A percentile compares a stretch with the other conserved stretches of the same genome.
Conservation (phyloP, 2,797 vertebrate genomes). For the Xenops minutus region DNA sequence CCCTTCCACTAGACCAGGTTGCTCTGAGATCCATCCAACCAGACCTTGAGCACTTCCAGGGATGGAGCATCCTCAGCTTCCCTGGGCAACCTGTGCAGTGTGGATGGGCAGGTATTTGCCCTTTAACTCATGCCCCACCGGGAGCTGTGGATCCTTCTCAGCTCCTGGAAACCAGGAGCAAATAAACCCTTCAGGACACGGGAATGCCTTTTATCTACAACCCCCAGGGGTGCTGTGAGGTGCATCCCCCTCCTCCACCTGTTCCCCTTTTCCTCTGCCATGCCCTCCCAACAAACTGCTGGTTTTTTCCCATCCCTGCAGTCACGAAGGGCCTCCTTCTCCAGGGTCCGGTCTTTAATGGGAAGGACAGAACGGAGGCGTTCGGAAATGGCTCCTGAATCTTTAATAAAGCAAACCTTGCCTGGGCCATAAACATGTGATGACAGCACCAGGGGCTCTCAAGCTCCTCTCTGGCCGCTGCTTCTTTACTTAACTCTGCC, state of each 20-base stretch:
- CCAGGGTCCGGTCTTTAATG: conserved; percentile 27
- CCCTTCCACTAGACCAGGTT: not conserved
- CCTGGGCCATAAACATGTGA: conserved; percentile 69
- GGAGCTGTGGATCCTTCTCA: not conserved
- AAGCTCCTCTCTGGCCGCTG: conserved; percentile 49
- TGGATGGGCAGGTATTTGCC: not conserved
- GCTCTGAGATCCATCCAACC: not conserved
- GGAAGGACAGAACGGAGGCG: conserved; percentile 32
- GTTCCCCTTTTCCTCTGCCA: not conserved
- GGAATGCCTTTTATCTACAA: not conserved
- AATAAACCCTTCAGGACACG: not conserved
- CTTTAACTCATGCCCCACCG: not conserved
- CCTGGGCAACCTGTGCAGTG: fast-evolving
- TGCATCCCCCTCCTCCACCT: not conserved
- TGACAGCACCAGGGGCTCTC: conserved; percentile 69
- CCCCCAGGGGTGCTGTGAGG: fast-evolving
- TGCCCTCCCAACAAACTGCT: not conserved
- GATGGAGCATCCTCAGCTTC: not conserved
- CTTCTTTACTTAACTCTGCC: conserved; percentile 76
- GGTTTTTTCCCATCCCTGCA: not conserved
- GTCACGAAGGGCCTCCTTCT: not conserved
- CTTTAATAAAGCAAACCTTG: conserved; percentile 74
- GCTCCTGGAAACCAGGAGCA: not conserved
- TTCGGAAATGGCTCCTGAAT: conserved; percentile 73
- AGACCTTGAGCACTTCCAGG: fast-evolving